phyloP scores from a whole-genome alignment of 2,113 vertebrate genomes.

The Oophaga pumilio region DNA sequence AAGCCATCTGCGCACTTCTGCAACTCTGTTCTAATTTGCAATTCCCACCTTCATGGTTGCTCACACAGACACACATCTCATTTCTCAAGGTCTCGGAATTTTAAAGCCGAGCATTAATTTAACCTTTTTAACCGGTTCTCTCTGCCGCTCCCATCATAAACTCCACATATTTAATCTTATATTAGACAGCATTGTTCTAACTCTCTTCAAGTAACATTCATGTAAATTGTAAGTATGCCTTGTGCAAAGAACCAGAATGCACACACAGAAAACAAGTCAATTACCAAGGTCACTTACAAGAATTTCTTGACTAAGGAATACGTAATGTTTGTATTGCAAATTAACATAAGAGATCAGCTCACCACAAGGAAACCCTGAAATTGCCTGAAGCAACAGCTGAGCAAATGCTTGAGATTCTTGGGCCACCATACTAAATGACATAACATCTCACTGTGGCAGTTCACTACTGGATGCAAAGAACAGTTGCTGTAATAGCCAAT shows the following conservation, averaged over 20 bases:
- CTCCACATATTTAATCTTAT: constrained; percentile 56
- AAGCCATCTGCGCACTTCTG: constrained; percentile 25
- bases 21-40: constrained; percentile 46
- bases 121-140: constrained; percentile 54
- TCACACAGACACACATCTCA: not conserved
- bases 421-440: constrained; percentile 65
- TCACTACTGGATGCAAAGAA: constrained; percentile 16
- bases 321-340: constrained; percentile 66
- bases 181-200: constrained; percentile 60
- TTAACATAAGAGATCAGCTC: constrained; percentile 71
- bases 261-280: not conserved
- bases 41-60: not conserved
- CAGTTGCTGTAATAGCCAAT: constrained; percentile 51
- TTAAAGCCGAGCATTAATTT: not conserved
- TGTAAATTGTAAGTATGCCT: constrained; percentile 39
- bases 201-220: constrained; percentile 60
- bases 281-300: not conserved
- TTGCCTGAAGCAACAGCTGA: constrained; percentile 72
- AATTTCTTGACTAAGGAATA: not conserved
- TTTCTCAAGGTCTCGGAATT: not conserved
- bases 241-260: not conserved
- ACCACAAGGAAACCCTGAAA: constrained; percentile 74
- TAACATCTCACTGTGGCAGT: constrained; percentile 63
- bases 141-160: constrained; percentile 20
- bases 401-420: constrained; percentile 70